Base-by-base conservation (phyloP, 92 coral and sea anemone species). In the Virgularia gustaviana region DNA sequence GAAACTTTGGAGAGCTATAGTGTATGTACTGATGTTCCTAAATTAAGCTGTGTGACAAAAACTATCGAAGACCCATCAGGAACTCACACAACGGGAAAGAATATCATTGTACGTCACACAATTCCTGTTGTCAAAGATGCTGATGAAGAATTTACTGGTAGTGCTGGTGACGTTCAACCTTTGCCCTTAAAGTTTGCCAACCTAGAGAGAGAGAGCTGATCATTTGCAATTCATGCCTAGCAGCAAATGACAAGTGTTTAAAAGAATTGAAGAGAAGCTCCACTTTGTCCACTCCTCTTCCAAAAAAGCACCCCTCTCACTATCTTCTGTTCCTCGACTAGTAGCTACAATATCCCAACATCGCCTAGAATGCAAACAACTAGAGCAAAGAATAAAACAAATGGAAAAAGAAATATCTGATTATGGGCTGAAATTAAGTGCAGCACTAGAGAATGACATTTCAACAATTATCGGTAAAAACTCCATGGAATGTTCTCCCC, bases 321-420 rank as follows among this genome's bases (percentile, higher is more conserved):
- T 51, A 19, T 51, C 57, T 51, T 19, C 57, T 51, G 57, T 51
- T 51, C 57, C 57, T 3, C 22, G 57, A 20, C 27, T 51, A 11
- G 57, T 51, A 16, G 57, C 57, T 51, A 51, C 57, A 2, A 5
- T 51, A 7, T 16, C 24, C 28, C 57, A 51, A 19, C 57, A 51
- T 0, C 6, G 34, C 12, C 64, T 30, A 22, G 36, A 57, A 33
- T 24, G 64, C 64, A 57, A 24, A 9, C 64, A 24, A 57, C 64
- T 24, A 10, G 10, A 24, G 13, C 12, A 57, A 57, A 57, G 64
- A 57, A 60, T 60, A 36, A 30, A 60, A 60, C 67, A 60, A 32
- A 32, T 30, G 67, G 67, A 60, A 60, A 34, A 60, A 60, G 20
- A 60, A 34, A 60, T 60, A 60, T 30, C 67, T 60, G 18, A 22